Base-by-base conservation (phyloP, 2,113 vertebrate species). In the Periophthalmodon schlosseri region DNA sequence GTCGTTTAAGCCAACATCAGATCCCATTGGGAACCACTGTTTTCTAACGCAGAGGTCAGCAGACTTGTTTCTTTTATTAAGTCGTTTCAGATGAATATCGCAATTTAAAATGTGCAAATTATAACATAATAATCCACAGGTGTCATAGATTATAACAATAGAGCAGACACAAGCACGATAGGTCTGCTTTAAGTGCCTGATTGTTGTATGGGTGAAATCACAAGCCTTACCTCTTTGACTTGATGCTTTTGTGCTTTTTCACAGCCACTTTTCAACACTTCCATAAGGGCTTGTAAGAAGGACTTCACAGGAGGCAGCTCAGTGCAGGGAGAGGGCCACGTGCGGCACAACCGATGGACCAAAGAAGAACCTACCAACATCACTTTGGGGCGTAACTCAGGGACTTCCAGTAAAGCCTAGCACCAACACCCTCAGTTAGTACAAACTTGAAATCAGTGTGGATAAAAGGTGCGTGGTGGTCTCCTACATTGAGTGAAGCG, bases 311-410 rank as follows among this genome's bases (percentile, higher is more conserved):
- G 93, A 46, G 93, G 88, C 4, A 93, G 78, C 4, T 20, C 70
- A 34, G 21, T 81, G 65, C 96, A 97, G 47, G 87, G 82, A 6
- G 21, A 67, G 0, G 60, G 75, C 33, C 76, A 85, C 70, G 33
- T 80, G 28, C 77, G 91, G 74, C 96, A 97, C 82, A 96, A 83
- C 36, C 91, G 90, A 66, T 96, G 84, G 28, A 94, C 61, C 28
- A 97, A 86, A 63, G 94, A 91, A 0, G 94, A 95, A 66, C 94
- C 73, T 46, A 87, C 91, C 49, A 97, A 84, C 74, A 95, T 88
- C 2, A 89, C 87, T 36, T 93, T 92, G 50, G 90, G 80, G 33
- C 85, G 87, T 50, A 93, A 54, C 81, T 79, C 81, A 0, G 90
- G 88, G 69, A 87, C 73, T 67, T 92, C 80, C 78, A 96, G 52